Evolutionary conservation across 2,888 invertebrate genomes (phyloP), one percentile per base, ranked within the genome.

Genomic region (Melanargia galathea): DNA sequence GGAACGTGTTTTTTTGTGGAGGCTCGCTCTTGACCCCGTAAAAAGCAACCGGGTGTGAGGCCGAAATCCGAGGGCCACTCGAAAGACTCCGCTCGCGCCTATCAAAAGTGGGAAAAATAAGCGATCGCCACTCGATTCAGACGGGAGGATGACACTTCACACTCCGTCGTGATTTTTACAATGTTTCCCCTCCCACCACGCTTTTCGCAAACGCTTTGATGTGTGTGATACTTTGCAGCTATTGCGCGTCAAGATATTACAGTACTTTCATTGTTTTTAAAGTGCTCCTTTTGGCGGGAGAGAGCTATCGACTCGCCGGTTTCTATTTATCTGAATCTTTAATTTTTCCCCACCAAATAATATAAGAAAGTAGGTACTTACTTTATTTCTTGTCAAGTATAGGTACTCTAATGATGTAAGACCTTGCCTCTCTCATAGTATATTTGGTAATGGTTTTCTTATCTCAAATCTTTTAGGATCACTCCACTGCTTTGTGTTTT

Each of bases 91-190:
- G 81, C 82, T 80, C 80, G 81, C 83, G 82, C 81, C 83, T 84
- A 84, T 87, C 85, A 84, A 82, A 85, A 88, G 87, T 86, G 88
- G 88, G 84, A 88, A 90, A 90, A 90, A 90, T 90, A 90, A 88
- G 88, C 84, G 88, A 90, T 90, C 88, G 83, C 89, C 89, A 87
- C 90, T 90, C 83, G 76, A 89, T 81, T 74, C 81, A 86, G 87
- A 84, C 84, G 85, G 81, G 81, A 79, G 79, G 76, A 89, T 87
- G 87, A 84, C 86, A 86, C 90, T 91, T 90, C 89, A 89, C 90
- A 87, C 89, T 86, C 87, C 84, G 84, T 82, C 81, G 87, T 87
- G 90, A 90, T 90, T 91, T 90, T 90, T 86, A 89, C 90, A 90
- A 86, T 89, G 87, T 84, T 84, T 82, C 84, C 83, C 83, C 83